Percentiles rank a stretch among this genome's conserved stretches.
Evolutionary conservation across 1,140 invertebrate genomes (phyloP).

Genomic region (Vanessa tameamea): DNA sequence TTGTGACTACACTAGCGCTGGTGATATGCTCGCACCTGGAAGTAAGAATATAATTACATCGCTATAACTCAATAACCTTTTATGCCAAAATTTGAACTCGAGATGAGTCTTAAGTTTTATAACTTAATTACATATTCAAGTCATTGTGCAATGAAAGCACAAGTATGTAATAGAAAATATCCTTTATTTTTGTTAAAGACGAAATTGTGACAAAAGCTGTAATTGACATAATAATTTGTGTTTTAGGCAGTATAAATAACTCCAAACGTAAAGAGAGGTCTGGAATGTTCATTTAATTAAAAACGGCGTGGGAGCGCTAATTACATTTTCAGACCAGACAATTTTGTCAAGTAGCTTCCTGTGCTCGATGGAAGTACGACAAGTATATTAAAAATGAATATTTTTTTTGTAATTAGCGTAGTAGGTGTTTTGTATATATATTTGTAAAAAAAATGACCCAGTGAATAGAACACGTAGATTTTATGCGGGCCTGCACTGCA

Average conservation of each 20-base stretch:
- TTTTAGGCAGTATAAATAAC: constrained; percentile 6
- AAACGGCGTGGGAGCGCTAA: constrained; percentile 25
- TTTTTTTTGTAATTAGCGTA: background rate
- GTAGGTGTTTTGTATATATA: too few relatives aligned
- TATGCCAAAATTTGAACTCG: too few relatives aligned
- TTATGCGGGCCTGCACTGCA: too few relatives aligned
- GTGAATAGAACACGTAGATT: too few relatives aligned
- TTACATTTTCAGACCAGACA: constrained; percentile 29
- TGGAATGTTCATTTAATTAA: constrained; percentile 33
- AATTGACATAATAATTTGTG: background rate
- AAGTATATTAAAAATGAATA: background rate
- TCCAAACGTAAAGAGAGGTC: constrained; percentile 14
- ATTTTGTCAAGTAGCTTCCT: constrained; percentile 24
- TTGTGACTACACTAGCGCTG: constrained; percentile 46
- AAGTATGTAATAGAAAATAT: too few relatives aligned
- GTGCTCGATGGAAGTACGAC: background rate
- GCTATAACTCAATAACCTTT: background rate
- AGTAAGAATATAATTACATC: constrained; percentile 42
- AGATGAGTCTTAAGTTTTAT: background rate
- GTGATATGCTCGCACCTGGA: constrained; percentile 52
- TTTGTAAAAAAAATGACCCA: too few relatives aligned
- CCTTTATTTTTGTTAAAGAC: background rate
- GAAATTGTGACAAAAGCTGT: background rate
- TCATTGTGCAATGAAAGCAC: background rate
- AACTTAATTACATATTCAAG: background rate